These are phyloP conservation scores for Xenopus borealis DNA, from an alignment of 2,113 vertebrate genomes.

Conservation along the genomic window DNA sequence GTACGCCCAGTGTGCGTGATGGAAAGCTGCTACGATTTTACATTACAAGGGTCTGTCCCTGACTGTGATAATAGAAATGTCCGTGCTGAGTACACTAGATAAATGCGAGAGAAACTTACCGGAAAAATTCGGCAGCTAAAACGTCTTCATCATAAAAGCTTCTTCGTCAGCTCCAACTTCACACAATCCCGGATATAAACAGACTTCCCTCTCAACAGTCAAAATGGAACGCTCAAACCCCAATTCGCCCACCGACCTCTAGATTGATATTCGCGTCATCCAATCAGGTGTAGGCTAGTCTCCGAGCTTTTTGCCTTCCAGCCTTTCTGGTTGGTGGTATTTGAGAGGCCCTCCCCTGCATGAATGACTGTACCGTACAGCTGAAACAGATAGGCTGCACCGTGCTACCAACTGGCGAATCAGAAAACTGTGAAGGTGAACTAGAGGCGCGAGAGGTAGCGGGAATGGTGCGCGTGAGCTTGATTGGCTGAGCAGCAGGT, in stretches of 20 bases:
- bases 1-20: no score
- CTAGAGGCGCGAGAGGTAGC: conserved; percentile 61
- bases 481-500: no score
- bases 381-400: conserved; percentile 46
- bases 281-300: neutral
- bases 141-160: no score
- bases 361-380: neutral
- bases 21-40: no score
- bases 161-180: neutral
- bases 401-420: neutral
- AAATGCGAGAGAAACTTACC: no score
- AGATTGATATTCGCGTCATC: neutral
- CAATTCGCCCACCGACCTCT: neutral
- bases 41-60: no score
- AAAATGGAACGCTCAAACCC: neutral
- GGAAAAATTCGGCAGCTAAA: no score
- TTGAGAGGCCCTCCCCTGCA: neutral
- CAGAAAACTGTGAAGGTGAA: conserved; percentile 38
- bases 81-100: no score
- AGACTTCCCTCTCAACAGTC: conserved; percentile 40
- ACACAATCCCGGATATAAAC: neutral
- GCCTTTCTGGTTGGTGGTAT: rapidly evolving
- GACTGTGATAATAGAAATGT: no score
- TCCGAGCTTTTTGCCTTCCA: rapidly evolving
- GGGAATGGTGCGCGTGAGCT: conserved; percentile 52